Base-by-base conservation (phyloP, 1,140 invertebrate species). In the Pseudomyrmex cubaensis region DNA sequence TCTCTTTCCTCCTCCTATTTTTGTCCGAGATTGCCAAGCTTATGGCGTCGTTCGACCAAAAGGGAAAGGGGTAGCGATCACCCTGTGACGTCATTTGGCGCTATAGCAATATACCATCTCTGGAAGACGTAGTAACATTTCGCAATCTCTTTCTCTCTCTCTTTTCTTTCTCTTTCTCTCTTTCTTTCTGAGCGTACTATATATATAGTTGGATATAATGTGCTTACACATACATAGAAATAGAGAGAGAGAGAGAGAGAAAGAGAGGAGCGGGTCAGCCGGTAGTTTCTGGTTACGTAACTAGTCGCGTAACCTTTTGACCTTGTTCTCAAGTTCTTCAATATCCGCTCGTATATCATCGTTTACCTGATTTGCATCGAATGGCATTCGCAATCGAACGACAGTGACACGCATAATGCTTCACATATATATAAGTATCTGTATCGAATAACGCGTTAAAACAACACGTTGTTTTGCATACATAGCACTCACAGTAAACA, bases 301-400 rank as follows among this genome's bases (percentile, higher is more conserved):
- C 44, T 44, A 67, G 15, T 77, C 83, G 67, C 69, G 17, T 84
- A 86, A 84, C 85, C 82, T 86, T 86, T 85, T 15, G 75, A 82
- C 83, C 83, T 80, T 85, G 85, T 85, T 85, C 64, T 52, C 74
- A 48, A 54, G 48, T 73, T 74, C 46, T 35, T 85, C n/a, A 25
- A 57, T 61, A 54, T 56, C 9, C 57, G 7, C 62, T 69, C 44
- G 12, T 52, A 75, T 20, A 54, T 50, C 10, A 66, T 22, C 48
- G n/a, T 76, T 73, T 44, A 76, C 80, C 22, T 35, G 66, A 80
- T 80, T 80, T 50, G 44, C 54, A 80, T 80, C 54, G 22, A 72
- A 61, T 61, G 20, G 48, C 15, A 70, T 59, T 59, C 10, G 1
- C 13, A 1, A 7, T 35, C 35, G 5, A 35, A 35, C n/a, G n/a